These are phyloP conservation scores for Merluccius polli DNA, from an alignment of 2,797 vertebrate genomes.

Conservation along the genomic window DNA sequence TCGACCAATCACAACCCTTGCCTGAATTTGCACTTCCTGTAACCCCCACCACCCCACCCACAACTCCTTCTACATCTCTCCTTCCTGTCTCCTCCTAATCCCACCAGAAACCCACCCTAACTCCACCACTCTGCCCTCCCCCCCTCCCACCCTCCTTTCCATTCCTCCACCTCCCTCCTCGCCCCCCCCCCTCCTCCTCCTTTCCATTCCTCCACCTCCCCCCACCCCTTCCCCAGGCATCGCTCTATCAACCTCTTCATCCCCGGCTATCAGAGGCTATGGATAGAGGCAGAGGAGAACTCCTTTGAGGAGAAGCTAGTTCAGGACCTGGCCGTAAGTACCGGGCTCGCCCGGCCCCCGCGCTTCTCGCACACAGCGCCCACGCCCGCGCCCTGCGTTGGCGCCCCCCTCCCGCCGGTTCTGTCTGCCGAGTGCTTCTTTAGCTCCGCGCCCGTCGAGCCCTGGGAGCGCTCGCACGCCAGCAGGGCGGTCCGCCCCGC, in stretches of 20 bases:
- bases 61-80: slow-evolving; percentile 66
- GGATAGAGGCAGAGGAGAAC: slow-evolving; percentile 99
- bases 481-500: slow-evolving; percentile 57
- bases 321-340: slow-evolving; percentile 99
- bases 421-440: slow-evolving; percentile 72
- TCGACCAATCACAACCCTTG: slow-evolving; percentile 75
- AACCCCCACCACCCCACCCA: slow-evolving; percentile 45
- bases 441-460: slow-evolving; percentile 66
- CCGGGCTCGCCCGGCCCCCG: slow-evolving; percentile 68
- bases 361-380: slow-evolving; percentile 60
- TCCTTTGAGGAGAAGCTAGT: slow-evolving; percentile 99
- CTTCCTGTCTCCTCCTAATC: slow-evolving; percentile 84
- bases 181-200: slow-evolving; percentile 60
- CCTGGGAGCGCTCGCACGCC: slow-evolving; percentile 55
- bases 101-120: slow-evolving; percentile 81
- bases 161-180: too few relatives aligned
- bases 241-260: slow-evolving; percentile 99
- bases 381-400: slow-evolving; percentile 60
- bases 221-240: slow-evolving; percentile 87
- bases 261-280: slow-evolving; percentile 98
- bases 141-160: slow-evolving; percentile 31
- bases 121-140: slow-evolving; percentile 74
- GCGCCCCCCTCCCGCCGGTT: slow-evolving; percentile 63
- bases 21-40: slow-evolving; percentile 68
- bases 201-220: slow-evolving; percentile 72